Evolutionary conservation across 2,113 vertebrate genomes (phyloP).

Genomic region (Perognathus longimembris): DNA sequence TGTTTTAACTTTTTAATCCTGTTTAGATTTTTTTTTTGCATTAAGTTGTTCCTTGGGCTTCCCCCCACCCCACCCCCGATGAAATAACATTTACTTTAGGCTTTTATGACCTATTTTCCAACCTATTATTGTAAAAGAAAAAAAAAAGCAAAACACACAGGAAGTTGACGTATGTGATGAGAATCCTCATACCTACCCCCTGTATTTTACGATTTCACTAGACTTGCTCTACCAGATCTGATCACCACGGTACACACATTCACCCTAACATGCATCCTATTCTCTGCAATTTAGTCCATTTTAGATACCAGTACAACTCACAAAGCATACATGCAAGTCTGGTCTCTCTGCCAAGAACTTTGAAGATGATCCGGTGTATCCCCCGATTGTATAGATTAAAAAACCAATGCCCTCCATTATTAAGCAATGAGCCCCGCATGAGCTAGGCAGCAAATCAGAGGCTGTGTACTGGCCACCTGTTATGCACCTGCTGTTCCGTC

Average conservation of each 20-base stretch:
- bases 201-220: not conserved
- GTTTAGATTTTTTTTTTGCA: slow-evolving; percentile 13
- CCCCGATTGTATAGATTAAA: not conserved
- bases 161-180: not conserved
- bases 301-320: not conserved
- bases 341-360: not conserved
- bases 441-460: not conserved
- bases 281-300: not conserved
- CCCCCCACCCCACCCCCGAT: not conserved
- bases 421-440: not conserved
- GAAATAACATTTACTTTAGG: not conserved
- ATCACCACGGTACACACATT: too few relatives aligned
- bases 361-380: not conserved
- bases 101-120: not conserved
- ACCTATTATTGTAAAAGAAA: slow-evolving; percentile 23
- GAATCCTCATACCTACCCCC: not conserved
- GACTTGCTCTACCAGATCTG: too few relatives aligned
- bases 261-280: not conserved
- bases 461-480: not conserved
- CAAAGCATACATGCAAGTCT: not conserved
- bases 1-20: slow-evolving; percentile 26
- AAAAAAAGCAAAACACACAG: slow-evolving; percentile 21
- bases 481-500: not conserved
- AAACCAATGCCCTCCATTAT: not conserved
- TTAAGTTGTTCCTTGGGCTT: slow-evolving; percentile 24